Base-by-base conservation (phyloP, 2,113 vertebrate genomes). In the Anarrhichthys ocellatus region DNA sequence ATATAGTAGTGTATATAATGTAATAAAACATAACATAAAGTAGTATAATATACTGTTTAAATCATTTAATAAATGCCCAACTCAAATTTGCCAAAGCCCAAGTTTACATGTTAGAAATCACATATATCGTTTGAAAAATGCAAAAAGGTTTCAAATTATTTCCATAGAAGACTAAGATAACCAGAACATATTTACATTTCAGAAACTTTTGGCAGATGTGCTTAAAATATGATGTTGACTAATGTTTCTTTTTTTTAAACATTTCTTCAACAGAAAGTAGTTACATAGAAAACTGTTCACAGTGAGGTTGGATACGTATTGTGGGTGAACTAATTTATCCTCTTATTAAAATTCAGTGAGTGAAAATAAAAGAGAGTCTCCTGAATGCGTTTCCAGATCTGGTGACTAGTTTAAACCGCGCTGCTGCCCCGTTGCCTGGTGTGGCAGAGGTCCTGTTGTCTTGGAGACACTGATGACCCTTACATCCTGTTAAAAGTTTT, bases 401-500 rank as follows among this genome's bases (percentile, higher is more conserved):
- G 65, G 59, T 56, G 63, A 76, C 17, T 11, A 14, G 54, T 50
- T 80, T 80, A 72, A 78, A 81, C 73, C 70, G 76, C 59, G 73
- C 17, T 11, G 66, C 42, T 13, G 44, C 40, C 18, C 38, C 64
- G 46, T 1, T 50, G 46, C 9, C 38, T 24, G 22, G 63, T 48
- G 11, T 56, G 75, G 72, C 76, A 76, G 58, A 72, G 87, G 80
- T 84, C 73, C 70, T 79, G 87, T 90, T 85, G 87, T 84, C 87
- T 58, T 70, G 70, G 84, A 82, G 84, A 78, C 42, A 67, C 78
- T 69, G 84, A 78, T 92, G 94, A 94, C 90, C 92, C 88, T 87
- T 69, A 90, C 82, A 91, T 93, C 92, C 91, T 90, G 93, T 91
- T 93, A 65, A 44, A 71, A 34, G 75, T 92, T 93, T 87, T 89